Conservation (phyloP, 2,888 invertebrate species). For the Euzophera pinguis region DNA sequence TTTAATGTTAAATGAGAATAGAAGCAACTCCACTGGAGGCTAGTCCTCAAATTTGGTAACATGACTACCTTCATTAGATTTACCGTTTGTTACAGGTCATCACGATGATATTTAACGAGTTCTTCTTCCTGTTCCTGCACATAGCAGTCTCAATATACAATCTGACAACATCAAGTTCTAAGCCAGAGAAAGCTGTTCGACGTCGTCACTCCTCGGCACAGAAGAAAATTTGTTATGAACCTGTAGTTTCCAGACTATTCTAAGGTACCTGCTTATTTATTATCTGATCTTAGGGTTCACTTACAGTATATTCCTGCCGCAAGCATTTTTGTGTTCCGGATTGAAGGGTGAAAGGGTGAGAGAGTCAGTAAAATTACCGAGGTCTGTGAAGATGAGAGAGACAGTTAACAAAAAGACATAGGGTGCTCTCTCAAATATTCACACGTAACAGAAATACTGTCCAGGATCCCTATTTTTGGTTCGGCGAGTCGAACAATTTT, state of each 20-base stretch:
- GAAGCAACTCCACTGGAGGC: too few relatives aligned
- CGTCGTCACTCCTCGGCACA: background rate
- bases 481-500: too few relatives aligned
- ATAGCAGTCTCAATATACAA: conserved; percentile 44
- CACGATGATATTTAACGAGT: conserved; percentile 44
- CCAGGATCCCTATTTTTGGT: too few relatives aligned
- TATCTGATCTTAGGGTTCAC: background rate
- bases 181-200: conserved; percentile 7
- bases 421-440: too few relatives aligned
- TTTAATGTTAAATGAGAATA: too few relatives aligned
- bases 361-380: too few relatives aligned
- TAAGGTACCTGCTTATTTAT: background rate
- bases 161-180: conserved; percentile 23
- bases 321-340: too few relatives aligned
- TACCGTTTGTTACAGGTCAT: background rate
- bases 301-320: background rate
- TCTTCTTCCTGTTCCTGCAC: conserved; percentile 50
- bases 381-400: too few relatives aligned
- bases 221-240: background rate
- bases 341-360: too few relatives aligned
- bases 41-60: background rate
- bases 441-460: too few relatives aligned
- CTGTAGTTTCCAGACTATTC: background rate
- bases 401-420: too few relatives aligned
- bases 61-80: background rate